Conservation (phyloP, 2,797 vertebrate genomes). For the Fratercula arctica region DNA sequence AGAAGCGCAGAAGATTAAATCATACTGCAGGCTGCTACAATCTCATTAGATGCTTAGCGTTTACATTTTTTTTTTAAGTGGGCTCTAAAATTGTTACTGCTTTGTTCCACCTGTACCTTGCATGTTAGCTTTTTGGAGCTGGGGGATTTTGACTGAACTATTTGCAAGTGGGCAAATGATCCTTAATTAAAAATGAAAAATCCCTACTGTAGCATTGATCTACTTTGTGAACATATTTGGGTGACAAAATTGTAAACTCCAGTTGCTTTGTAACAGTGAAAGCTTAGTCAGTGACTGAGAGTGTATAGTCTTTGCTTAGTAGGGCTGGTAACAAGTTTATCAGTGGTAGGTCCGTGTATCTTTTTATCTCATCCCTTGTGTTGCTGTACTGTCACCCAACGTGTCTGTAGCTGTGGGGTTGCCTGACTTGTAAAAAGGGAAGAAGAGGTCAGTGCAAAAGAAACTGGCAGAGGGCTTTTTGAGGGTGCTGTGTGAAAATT, state of each 20-base stretch:
- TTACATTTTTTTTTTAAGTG: not conserved
- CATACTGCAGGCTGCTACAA: not conserved
- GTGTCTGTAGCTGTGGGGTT: not conserved
- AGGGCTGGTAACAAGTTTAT: not conserved
- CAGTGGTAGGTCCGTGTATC: not conserved
- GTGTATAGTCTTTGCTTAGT: not conserved
- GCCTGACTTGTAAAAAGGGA: not conserved
- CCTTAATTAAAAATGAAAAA: not conserved
- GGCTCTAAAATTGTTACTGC: not conserved
- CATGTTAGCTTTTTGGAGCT: not conserved
- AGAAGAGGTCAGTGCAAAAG: not conserved
- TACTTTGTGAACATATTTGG: not conserved
- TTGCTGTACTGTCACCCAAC: not conserved
- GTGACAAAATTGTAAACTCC: not conserved
- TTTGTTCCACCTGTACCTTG: not conserved
- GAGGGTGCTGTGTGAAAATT: not conserved
- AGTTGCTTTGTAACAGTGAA: not conserved
- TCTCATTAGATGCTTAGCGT: not conserved
- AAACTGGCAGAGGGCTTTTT: not conserved
- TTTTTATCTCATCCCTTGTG: not conserved
- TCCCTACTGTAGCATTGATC: not conserved
- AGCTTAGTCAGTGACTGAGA: not conserved
- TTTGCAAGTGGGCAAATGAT: not conserved
- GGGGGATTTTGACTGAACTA: not conserved
- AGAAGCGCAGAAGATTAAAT: not conserved